Evolutionary conservation across 2,113 vertebrate genomes (phyloP), one percentile per base, ranked within the genome.

Genomic region (Sminthopsis crassicaudata): DNA sequence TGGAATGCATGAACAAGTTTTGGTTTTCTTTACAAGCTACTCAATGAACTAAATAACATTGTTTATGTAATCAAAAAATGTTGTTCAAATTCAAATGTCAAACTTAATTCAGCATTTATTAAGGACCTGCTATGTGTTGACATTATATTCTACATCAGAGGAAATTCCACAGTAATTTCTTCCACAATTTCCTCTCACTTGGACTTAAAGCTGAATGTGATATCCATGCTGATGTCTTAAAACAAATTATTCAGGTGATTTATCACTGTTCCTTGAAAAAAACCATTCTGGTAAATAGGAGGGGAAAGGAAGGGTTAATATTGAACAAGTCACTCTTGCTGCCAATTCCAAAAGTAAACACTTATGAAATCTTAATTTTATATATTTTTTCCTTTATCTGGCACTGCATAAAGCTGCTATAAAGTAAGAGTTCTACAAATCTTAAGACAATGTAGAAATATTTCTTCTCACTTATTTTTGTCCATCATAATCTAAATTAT

Each of bases 251-350:
- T 89, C 48, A 46, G 51, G 26, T 60, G 54, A 23, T 93, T 60
- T 48, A 46, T 91, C 42, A 14, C 93, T 52, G 12, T 90, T 96
- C 91, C 89, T 19, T 91, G 91, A 92, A 93, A 95, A 53, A 22
- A 89, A 0, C 23, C 23, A 67, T 10, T n/a, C 11, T 92, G 52
- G 90, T 24, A 53, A 52, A 96, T 12, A 89, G 90, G 36, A 46
- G 12, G 52, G 52, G 57, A 46, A 46, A 3, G 7, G 54, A 42
- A 10, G 26, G 26, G 57, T 60, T 12, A 26, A 2, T 27, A 11
- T 22, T 19, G 46, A 53, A 76, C 27, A 51, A 26, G 46, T 27
- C 5, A 14, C 0, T 5, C 10, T 26, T 26, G 53, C 51, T 57
- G 1, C 26, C 25, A 94, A 76, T 89, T 89, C 26, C 54, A 26